Evolutionary conservation across 2,888 invertebrate genomes (phyloP).

Genomic region (Macaria liturata): DNA sequence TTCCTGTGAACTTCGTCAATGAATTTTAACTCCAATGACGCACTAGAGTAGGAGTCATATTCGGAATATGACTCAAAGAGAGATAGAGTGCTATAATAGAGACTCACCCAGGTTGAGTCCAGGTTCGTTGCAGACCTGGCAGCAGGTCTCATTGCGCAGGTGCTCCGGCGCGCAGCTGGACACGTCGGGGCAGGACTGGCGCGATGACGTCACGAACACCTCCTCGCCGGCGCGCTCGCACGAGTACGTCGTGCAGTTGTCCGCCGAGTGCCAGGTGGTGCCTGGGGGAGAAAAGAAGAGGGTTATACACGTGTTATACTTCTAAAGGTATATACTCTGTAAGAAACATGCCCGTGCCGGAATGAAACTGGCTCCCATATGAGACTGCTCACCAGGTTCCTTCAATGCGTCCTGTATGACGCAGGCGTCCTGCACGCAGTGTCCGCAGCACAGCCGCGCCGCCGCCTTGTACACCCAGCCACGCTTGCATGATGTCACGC

Average conservation of each 20-base stretch:
- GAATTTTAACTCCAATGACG: no score
- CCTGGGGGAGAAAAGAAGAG: no score
- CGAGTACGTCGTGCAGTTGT: constrained; percentile 85
- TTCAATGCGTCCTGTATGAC: constrained; percentile 74
- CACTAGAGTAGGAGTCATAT: no score
- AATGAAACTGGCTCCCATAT: no score
- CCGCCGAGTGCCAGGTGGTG: constrained; percentile 83
- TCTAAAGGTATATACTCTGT: no score
- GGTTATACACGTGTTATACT: no score
- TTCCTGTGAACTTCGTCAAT: no score
- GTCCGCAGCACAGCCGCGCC: constrained; percentile 84
- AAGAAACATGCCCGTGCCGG: no score
- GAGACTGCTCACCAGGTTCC: constrained; percentile 22
- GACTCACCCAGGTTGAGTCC: constrained; percentile 70
- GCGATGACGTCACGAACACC: constrained; percentile 78
- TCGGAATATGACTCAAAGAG: no score
- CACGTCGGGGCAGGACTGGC: constrained; percentile 85
- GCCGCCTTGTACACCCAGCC: constrained; percentile 83
- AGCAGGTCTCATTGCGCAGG: constrained; percentile 86
- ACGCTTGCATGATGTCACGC: constrained; percentile 66
- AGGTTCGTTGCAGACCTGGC: constrained; percentile 84
- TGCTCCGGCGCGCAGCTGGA: constrained; percentile 82
- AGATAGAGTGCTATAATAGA: background rate
- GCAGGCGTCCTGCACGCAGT: constrained; percentile 84
- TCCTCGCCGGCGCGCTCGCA: constrained; percentile 76